Conservation (phyloP, 2,888 invertebrate species). For the Lycaena phlaeas region DNA sequence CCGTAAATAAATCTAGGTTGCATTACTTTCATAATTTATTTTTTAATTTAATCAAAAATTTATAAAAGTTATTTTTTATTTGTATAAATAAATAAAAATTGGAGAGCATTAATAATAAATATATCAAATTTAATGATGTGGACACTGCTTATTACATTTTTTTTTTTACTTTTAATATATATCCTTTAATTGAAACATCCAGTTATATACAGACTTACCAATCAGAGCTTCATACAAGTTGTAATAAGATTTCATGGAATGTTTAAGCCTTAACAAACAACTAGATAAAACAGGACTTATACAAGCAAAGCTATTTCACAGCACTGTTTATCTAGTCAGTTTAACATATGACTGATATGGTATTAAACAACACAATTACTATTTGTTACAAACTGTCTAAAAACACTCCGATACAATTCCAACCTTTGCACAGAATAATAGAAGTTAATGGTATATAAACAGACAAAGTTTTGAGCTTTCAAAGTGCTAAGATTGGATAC, state of each 20-base stretch:
- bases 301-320: constrained; percentile 13
- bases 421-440: constrained; percentile 48
- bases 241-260: constrained; percentile 62
- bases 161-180: no score
- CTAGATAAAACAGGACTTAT: constrained; percentile 46
- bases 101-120: not conserved
- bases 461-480: constrained; percentile 8
- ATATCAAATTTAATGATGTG: constrained; percentile 3
- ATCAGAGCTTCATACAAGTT: constrained; percentile 48
- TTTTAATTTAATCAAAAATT: not conserved
- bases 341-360: constrained; percentile 41
- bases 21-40: not conserved
- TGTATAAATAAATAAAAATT: no score
- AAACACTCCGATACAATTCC: constrained; percentile 59
- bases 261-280: constrained; percentile 59
- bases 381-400: constrained; percentile 40
- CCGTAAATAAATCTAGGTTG: not conserved
- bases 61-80: not conserved
- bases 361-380: constrained; percentile 40
- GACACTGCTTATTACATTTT: not conserved
- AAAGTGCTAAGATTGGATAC: constrained; percentile 50
- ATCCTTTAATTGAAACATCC: constrained; percentile 7
- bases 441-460: constrained; percentile 5
- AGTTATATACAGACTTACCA: constrained; percentile 35
- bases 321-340: constrained; percentile 48